A percentile compares a stretch with the other conserved stretches of the same genome.
phyloP scores from a whole-genome alignment of 2,797 vertebrate genomes.

The Enoplosus armatus region DNA sequence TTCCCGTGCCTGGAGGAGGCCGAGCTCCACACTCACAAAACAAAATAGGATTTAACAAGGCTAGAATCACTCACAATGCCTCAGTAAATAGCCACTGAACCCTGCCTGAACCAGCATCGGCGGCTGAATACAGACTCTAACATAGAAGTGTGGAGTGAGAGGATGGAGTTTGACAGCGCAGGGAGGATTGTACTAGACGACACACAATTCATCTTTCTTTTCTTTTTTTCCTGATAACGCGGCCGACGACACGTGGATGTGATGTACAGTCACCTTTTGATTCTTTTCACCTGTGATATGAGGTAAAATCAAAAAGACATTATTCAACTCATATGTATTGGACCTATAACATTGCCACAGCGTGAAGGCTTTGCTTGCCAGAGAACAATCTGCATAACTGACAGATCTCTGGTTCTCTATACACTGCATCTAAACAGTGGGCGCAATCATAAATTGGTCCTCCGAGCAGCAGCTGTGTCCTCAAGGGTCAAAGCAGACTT shows the following conservation, averaged over 20 bases:
- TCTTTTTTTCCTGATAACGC: slow-evolving; percentile 10
- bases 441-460: slow-evolving; percentile 20
- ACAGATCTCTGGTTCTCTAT: slow-evolving; percentile 13
- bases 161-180: slow-evolving; percentile 37
- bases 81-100: slow-evolving; percentile 76
- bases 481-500: slow-evolving; percentile 28
- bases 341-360: slow-evolving; percentile 23
- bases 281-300: slow-evolving; percentile 25
- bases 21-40: slow-evolving; percentile 69
- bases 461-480: slow-evolving; percentile 11
- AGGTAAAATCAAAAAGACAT: slow-evolving; percentile 65
- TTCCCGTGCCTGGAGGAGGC: slow-evolving; percentile 81
- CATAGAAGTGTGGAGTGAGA: slow-evolving; percentile 19
- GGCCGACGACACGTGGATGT: slow-evolving; percentile 14
- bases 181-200: not conserved
- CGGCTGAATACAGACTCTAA: slow-evolving; percentile 55
- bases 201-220: slow-evolving; percentile 31
- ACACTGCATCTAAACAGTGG: slow-evolving; percentile 9
- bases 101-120: slow-evolving; percentile 57
- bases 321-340: slow-evolving; percentile 41
- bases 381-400: slow-evolving; percentile 21
- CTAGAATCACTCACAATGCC: slow-evolving; percentile 75
- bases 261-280: slow-evolving; percentile 30
- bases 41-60: slow-evolving; percentile 84
- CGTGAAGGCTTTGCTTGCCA: not conserved